phyloP scores from a whole-genome alignment of 2,797 vertebrate species.

The Craterocephalus amniculus region DNA sequence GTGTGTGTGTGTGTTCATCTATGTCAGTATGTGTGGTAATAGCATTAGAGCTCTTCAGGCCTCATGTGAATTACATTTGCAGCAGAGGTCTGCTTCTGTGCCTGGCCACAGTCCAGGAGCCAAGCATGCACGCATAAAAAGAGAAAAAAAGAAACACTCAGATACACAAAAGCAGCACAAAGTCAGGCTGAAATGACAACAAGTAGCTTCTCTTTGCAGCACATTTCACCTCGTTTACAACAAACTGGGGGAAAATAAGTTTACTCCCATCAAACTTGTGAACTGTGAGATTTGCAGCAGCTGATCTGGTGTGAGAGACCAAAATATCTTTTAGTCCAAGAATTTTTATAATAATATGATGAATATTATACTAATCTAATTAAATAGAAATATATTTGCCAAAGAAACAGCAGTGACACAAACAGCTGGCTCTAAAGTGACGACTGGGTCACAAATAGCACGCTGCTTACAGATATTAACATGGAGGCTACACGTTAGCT shows the following conservation, averaged over 20 bases:
- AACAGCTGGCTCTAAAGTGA: not conserved
- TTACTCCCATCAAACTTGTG: constrained; percentile 10
- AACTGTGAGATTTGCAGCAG: constrained; percentile 1
- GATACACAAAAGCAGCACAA: constrained; percentile 28
- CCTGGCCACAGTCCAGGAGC: constrained; percentile 58
- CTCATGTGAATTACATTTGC: constrained; percentile 78
- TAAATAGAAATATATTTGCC: not conserved
- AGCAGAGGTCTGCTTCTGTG: constrained; percentile 76
- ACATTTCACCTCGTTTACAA: constrained; percentile 29
- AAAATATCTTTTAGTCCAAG: not conserved
- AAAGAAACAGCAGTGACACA: not conserved
- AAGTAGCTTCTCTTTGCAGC: constrained; percentile 28
- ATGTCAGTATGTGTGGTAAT: constrained; percentile 65
- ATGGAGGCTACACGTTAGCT: no score
- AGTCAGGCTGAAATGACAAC: constrained; percentile 37
- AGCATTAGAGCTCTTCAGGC: constrained; percentile 73
- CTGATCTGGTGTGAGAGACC: not conserved
- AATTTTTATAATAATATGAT: not conserved
- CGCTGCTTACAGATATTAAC: no score
- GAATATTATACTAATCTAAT: not conserved
- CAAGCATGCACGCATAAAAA: constrained; percentile 25
- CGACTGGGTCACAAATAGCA: no score
- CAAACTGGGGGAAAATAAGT: constrained; percentile 5
- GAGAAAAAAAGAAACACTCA: constrained; percentile 9
- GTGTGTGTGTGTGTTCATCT: constrained; percentile 32